phyloP scores from a whole-genome alignment of 30 jellyfish, hydroid and myxozoan species.

The Aurelia aurita complex sp. Pacific region DNA sequence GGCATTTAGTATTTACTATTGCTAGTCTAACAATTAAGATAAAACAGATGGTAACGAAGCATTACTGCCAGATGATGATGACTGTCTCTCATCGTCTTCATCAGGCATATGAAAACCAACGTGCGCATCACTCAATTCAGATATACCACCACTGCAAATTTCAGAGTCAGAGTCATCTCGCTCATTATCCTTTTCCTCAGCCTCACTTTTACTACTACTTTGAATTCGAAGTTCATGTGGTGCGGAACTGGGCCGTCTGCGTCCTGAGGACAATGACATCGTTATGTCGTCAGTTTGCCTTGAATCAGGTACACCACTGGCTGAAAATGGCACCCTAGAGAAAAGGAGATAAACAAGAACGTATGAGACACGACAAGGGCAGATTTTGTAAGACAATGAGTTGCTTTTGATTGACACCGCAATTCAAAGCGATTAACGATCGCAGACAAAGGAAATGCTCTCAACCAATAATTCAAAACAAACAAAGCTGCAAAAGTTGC shows the following conservation, averaged over 20 bases:
- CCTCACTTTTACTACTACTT: background rate
- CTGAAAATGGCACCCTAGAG: slow-evolving; percentile 67
- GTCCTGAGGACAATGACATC: no score
- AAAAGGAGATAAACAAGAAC: background rate
- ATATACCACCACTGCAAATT: slow-evolving; percentile 35
- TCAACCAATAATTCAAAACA: no score
- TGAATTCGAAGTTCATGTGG: slow-evolving; percentile 51
- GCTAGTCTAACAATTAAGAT: background rate
- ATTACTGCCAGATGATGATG: background rate
- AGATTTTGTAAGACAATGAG: no score
- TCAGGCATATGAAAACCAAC: slow-evolving; percentile 24
- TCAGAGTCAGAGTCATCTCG: slow-evolving; percentile 35
- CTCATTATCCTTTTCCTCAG: background rate
- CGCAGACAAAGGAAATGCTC: no score
- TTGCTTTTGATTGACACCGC: no score
- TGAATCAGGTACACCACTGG: slow-evolving; percentile 44
- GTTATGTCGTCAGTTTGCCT: slow-evolving; percentile 46
- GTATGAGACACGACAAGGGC: background rate
- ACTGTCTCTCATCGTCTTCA: slow-evolving; percentile 19
- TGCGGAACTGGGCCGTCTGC: slow-evolving; percentile 53
- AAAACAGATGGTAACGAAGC: background rate
- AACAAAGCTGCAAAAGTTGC: no score
- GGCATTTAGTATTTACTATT: no score
- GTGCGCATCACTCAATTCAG: slow-evolving; percentile 69
- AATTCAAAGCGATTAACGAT: no score